Evolutionary conservation across 1,140 invertebrate species (phyloP).

Genomic region (Aphidius ervi): DNA sequence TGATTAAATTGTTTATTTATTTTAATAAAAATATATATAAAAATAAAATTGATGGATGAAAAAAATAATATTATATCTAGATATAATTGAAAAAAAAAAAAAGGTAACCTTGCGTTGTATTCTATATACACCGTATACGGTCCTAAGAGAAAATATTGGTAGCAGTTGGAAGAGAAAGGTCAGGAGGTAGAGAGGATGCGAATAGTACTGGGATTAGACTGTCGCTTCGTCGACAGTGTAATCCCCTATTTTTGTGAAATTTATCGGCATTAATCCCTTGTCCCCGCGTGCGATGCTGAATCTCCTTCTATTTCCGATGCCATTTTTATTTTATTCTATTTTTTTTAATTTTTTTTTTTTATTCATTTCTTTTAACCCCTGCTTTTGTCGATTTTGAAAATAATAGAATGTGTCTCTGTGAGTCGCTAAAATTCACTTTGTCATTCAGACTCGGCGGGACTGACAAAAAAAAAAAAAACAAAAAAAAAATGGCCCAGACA

Average conservation of each 20-base stretch:
- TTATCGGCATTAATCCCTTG: conserved; percentile 54
- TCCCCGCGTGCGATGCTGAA: conserved; percentile 20
- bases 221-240: conserved; percentile 51
- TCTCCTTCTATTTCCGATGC: conserved; percentile 20
- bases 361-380: conserved; percentile 17
- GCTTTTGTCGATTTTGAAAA: conserved; percentile 44
- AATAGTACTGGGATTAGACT: conserved; percentile 48
- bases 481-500: conserved; percentile 5
- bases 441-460: neutral
- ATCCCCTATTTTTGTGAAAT: conserved; percentile 55
- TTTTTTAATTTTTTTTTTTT: conserved; percentile 12
- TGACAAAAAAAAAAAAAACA: conserved; percentile 2
- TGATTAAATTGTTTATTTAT: neutral
- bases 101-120: conserved; percentile 7
- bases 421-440: conserved; percentile 15
- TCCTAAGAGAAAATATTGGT: conserved; percentile 10
- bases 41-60: neutral
- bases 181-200: conserved; percentile 23
- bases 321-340: conserved; percentile 22
- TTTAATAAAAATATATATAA: neutral
- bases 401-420: conserved; percentile 36
- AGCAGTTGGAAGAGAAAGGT: conserved; percentile 23
- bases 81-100: conserved; percentile 47
- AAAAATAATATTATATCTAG: conserved; percentile 4
- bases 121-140: neutral